These are phyloP conservation scores for Heteromormyrus szaboi DNA, from an alignment of 2,797 vertebrate genomes.

Conservation along the genomic window DNA sequence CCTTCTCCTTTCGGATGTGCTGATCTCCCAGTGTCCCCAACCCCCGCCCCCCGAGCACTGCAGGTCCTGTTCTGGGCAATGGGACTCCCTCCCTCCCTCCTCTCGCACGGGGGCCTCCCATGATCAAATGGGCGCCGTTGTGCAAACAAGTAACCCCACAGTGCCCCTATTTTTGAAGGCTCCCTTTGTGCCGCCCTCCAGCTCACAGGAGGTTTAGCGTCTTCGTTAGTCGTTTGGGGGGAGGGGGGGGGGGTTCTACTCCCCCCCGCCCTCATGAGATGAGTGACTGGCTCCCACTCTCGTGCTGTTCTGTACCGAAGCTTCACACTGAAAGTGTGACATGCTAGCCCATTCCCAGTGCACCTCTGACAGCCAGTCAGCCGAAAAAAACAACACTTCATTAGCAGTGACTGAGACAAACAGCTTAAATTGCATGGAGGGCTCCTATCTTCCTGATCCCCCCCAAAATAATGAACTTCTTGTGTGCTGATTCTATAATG, in stretches of 20 bases:
- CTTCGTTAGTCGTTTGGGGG: slow-evolving; percentile 4
- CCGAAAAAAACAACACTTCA: slow-evolving; percentile 49
- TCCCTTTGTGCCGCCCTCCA: slow-evolving; percentile 26
- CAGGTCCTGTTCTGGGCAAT: neutral
- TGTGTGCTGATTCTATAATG: slow-evolving; percentile 14
- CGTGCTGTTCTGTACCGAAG: slow-evolving; percentile 51
- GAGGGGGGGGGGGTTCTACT: neutral
- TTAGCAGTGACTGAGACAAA: slow-evolving; percentile 52
- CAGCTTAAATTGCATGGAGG: slow-evolving; percentile 35
- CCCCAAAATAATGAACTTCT: slow-evolving; percentile 20
- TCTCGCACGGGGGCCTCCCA: slow-evolving; percentile 31
- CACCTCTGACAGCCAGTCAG: slow-evolving; percentile 31
- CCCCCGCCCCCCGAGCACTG: neutral
- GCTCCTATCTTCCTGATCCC: slow-evolving; percentile 22
- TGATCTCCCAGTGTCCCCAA: neutral
- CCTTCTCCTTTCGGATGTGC: neutral
- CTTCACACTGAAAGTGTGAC: slow-evolving; percentile 46
- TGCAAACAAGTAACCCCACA: slow-evolving; percentile 58
- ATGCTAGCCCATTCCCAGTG: slow-evolving; percentile 47
- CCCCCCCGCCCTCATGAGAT: slow-evolving; percentile 43
- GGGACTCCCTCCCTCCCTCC: neutral
- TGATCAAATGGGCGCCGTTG: slow-evolving; percentile 54
- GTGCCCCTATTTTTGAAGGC: slow-evolving; percentile 35
- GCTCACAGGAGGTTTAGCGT: slow-evolving; percentile 30
- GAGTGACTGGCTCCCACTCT: slow-evolving; percentile 47